These are phyloP conservation scores for Scaptomyza parva DNA, from an alignment of 2,888 invertebrate genomes.

Conservation along the genomic window DNA sequence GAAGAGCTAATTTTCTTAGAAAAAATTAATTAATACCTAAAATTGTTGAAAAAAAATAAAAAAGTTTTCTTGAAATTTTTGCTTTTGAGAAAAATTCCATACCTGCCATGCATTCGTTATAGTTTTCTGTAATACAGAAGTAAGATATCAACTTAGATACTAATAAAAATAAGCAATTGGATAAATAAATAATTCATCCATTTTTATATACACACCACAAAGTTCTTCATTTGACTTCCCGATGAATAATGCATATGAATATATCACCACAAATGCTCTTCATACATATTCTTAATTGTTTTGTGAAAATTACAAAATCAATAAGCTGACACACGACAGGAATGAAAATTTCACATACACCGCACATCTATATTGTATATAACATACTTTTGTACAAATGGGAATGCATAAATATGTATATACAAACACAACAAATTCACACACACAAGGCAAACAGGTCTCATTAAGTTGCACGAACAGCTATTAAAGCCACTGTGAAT, in stretches of 20 bases:
- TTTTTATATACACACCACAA: conserved; percentile 10
- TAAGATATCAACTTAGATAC: conserved; percentile 7
- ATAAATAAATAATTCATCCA: neutral
- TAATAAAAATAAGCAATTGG: neutral
- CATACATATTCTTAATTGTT: conserved; percentile 31
- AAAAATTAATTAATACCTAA: too few species aligned
- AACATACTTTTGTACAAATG: conserved; percentile 1
- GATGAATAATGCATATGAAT: neutral
- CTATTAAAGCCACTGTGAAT: neutral
- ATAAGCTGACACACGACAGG: conserved; percentile 56
- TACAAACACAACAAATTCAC: conserved; percentile 9
- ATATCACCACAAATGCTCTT: neutral
- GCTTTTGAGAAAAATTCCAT: conserved; percentile 17
- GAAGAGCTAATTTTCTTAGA: too few species aligned
- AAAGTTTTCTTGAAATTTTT: too few species aligned
- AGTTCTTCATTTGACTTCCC: neutral
- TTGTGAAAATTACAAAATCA: conserved; percentile 62
- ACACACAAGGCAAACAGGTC: conserved; percentile 33
- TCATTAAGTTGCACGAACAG: conserved; percentile 20
- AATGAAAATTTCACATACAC: conserved; percentile 43
- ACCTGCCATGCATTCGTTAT: conserved; percentile 68
- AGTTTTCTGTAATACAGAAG: conserved; percentile 44
- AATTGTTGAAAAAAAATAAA: too few species aligned
- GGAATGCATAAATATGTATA: conserved; percentile 14
- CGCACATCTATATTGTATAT: conserved; percentile 39